Evolutionary conservation across 2,113 vertebrate genomes (phyloP).

Genomic region (Nanger granti): DNA sequence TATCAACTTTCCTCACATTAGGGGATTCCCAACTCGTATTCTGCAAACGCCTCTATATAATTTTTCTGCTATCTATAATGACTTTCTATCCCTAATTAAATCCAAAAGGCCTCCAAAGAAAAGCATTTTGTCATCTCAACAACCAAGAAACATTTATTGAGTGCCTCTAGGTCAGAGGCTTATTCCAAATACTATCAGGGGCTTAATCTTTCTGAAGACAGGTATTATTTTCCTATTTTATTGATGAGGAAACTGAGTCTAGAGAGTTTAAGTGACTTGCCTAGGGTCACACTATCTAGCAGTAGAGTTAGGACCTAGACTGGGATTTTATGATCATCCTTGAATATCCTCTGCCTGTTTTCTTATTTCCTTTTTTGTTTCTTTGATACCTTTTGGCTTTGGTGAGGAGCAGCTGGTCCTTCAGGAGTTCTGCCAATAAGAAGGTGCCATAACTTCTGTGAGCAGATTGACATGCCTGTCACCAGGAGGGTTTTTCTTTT

Average conservation of each 20-base stretch:
- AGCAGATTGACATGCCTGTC: constrained; percentile 44
- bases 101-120: background rate
- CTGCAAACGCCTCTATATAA: background rate
- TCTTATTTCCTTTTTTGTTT: background rate
- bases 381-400: constrained; percentile 22
- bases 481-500: background rate
- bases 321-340: background rate
- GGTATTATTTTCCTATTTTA: background rate
- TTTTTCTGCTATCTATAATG: background rate
- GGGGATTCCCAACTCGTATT: background rate
- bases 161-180: background rate
- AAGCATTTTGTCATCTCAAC: background rate
- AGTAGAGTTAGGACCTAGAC: background rate
- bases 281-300: background rate
- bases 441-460: background rate
- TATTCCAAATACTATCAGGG: background rate
- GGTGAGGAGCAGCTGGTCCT: constrained; percentile 37
- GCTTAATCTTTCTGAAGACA: background rate
- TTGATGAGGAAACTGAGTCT: background rate
- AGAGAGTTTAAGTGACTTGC: background rate
- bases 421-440: constrained; percentile 25
- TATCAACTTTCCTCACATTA: background rate
- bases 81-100: background rate
- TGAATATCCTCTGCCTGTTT: background rate
- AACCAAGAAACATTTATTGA: background rate